Percentiles rank a stretch among this genome's conserved stretches.
Conservation (phyloP, 2,888 invertebrate genomes). For the Opisthograptis luteolata region DNA sequence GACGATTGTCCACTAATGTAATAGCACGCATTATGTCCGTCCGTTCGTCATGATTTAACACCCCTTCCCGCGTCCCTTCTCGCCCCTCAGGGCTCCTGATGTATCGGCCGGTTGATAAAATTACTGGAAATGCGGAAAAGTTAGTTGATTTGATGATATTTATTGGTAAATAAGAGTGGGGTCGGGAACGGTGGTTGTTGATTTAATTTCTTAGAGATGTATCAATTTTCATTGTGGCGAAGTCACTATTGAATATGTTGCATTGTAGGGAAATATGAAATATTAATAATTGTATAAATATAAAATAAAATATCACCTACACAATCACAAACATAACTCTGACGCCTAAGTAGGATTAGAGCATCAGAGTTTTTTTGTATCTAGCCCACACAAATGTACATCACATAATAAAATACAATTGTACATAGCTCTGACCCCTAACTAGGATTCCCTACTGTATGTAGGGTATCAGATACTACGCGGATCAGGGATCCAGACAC, state of each 20-base stretch:
- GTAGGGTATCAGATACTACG: no score
- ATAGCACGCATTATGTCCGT: conserved; percentile 32
- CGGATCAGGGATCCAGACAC: no score
- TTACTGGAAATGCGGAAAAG: conserved; percentile 21
- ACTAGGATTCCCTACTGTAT: no score
- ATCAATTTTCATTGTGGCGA: neutral
- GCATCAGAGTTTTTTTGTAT: no score
- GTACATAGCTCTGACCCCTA: no score
- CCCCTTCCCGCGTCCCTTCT: neutral
- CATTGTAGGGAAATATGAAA: neutral
- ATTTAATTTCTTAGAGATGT: conserved; percentile 15
- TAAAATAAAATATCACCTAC: no score
- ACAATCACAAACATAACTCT: no score
- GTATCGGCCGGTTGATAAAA: conserved; percentile 26
- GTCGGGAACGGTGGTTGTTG: neutral
- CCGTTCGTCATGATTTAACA: conserved; percentile 14
- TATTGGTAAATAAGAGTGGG: conserved; percentile 14
- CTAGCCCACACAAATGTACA: no score
- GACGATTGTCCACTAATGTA: conserved; percentile 44
- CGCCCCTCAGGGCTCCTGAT: conserved; percentile 10
- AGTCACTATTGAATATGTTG: neutral
- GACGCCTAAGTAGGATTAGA: no score
- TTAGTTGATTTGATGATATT: conserved; percentile 25
- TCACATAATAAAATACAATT: no score
- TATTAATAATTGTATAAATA: no score